A percentile compares a stretch with the other conserved stretches of the same genome.
phyloP scores from a whole-genome alignment of 2,113 vertebrate species.

The Oryctolagus cuniculus region mOryCun1.1 NC_091436.1:124307501-124308000 shows the following conservation, averaged over 20 bases:
- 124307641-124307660: no score
- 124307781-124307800: not conserved
- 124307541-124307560: no score
- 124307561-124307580: no score
- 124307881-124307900: not conserved
- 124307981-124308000: not conserved
- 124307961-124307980: not conserved
- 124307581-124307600: no score
- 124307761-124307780: not conserved
- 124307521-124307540: no score
- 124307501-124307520: no score
- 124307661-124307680: no score
- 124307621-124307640: no score
- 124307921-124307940: not conserved
- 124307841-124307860: not conserved
- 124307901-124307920: not conserved
- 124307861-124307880: not conserved
- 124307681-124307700: no score
- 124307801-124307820: not conserved
- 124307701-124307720: no score
- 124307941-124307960: no score
- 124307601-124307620: no score
- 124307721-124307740: conserved; percentile 24
- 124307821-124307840: not conserved
- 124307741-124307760: not conserved